Evolutionary conservation across 2,888 invertebrate species (phyloP), one percentile per base, ranked within the genome.

Genomic region (Heliconius cydno): DNA sequence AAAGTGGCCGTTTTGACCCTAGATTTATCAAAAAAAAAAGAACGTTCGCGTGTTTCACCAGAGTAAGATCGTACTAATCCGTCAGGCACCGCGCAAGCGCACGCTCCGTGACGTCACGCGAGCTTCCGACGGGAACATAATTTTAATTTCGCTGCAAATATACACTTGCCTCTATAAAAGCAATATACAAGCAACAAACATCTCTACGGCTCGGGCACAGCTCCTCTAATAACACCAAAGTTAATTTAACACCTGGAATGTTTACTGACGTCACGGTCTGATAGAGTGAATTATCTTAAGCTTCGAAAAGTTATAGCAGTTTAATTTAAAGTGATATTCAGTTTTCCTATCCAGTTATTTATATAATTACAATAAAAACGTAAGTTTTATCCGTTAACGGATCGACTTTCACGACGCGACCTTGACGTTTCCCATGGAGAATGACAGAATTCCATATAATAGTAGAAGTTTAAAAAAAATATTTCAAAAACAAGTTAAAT

Each of bases 91-190:
- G 88, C 86, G 86, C 87, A 85, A 81, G 87, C 87, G 88, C 89
- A 88, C 77, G 73, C 81, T 85, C 86, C 90, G 89, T 89, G 90
- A 89, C 89, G 87, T 88, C 90, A 90, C 90, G 90, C 90, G 86
- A 90, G 85, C 88, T 86, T 87, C 88, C 87, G 88, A 84, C 88
- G 85, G 85, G 85, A 85, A 87, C 84, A 86, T 84, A 84, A 85
- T 86, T 86, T 86, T 87, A 85, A 84, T 84, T 83, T 84, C 78
- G 78, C 84, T 82, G 82, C 84, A 82, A 84, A 79, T 78, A 83
- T 84, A 83, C 65, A 76, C 71, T 74, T 81, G 79, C 82, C 78
- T 82, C 77, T 76, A 74, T 76, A 80, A 79, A 63, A 67, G 19
- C 38, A 30, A 60, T 1, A 67, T 71, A 28, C 81, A 79, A 76